phyloP scores from a whole-genome alignment of 2,797 vertebrate genomes.

The Phrynocephalus forsythii region DNA sequence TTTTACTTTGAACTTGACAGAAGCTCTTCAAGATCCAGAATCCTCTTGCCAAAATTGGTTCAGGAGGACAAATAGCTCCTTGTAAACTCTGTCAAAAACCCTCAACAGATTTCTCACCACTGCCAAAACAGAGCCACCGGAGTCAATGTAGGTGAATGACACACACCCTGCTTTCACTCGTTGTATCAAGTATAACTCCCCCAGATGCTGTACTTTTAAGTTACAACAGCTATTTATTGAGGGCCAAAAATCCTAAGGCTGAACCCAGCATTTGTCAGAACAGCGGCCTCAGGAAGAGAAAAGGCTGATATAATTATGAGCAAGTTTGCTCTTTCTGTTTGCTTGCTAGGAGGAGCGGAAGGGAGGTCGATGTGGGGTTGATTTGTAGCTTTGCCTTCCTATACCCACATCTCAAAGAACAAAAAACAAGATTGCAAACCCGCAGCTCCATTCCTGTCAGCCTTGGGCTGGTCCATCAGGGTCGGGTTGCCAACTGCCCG shows the following conservation, averaged over 20 bases:
- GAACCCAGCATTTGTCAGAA: slow-evolving; percentile 15
- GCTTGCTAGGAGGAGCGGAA: slow-evolving; percentile 48
- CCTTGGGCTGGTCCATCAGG: background rate
- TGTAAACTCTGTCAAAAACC: no score
- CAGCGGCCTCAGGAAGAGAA: slow-evolving; percentile 49
- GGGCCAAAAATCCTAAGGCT: slow-evolving; percentile 10
- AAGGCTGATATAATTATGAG: slow-evolving; percentile 51
- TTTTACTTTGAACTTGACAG: no score
- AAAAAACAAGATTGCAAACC: slow-evolving; percentile 24
- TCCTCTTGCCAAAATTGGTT: no score
- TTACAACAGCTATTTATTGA: slow-evolving; percentile 44
- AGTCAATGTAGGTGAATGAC: no score
- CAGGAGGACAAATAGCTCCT: no score
- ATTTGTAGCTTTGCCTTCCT: slow-evolving; percentile 36
- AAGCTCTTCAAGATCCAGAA: no score
- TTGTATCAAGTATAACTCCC: background rate
- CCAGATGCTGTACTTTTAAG: slow-evolving; percentile 18
- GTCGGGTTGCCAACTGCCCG: background rate
- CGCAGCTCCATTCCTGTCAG: background rate
- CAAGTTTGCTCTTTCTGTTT: slow-evolving; percentile 36
- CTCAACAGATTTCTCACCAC: no score
- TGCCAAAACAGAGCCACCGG: no score
- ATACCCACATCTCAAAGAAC: rapidly evolving
- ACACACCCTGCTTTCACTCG: no score
- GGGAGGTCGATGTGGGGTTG: slow-evolving; percentile 8